A percentile compares a stretch with the other conserved stretches of the same genome.
These are phyloP conservation scores for Catagonus wagneri DNA, from an alignment of 2,113 vertebrate genomes.

Conservation along the genomic window DNA sequence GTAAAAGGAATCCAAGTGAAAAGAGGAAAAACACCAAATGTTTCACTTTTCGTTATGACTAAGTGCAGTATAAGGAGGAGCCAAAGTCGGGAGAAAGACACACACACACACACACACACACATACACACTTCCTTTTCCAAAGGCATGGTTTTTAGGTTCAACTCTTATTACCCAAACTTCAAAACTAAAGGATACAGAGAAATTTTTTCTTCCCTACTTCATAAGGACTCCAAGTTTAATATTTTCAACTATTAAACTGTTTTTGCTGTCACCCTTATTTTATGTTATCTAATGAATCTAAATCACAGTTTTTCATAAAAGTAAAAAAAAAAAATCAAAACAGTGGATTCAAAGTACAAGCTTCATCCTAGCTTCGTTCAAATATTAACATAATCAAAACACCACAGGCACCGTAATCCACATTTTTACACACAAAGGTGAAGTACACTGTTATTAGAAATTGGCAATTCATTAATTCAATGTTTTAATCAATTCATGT, in stretches of 20 bases:
- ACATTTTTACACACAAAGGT: conserved; percentile 19
- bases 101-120: neutral
- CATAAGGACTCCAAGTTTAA: neutral
- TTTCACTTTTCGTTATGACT: conserved; percentile 64
- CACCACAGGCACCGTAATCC: neutral
- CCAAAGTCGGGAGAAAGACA: neutral
- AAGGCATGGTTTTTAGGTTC: neutral
- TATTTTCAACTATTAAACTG: conserved; percentile 26
- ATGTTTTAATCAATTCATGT: conserved; percentile 7
- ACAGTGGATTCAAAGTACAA: conserved; percentile 2
- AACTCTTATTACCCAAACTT: neutral
- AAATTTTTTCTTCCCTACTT: neutral
- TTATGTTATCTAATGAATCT: neutral
- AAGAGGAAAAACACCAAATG: conserved; percentile 43
- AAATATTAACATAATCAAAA: conserved; percentile 35
- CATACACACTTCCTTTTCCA: conserved; percentile 14
- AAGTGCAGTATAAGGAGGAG: conserved; percentile 16
- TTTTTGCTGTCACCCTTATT: neutral
- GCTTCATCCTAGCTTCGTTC: neutral
- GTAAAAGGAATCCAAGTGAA: conserved; percentile 42
- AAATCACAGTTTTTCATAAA: conserved; percentile 22
- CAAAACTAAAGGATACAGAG: neutral
- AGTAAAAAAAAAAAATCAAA: neutral
- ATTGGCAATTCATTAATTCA: conserved; percentile 1
- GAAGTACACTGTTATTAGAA: neutral